phyloP scores from a whole-genome alignment of 2,113 vertebrate species.

The Buteo buteo region DNA sequence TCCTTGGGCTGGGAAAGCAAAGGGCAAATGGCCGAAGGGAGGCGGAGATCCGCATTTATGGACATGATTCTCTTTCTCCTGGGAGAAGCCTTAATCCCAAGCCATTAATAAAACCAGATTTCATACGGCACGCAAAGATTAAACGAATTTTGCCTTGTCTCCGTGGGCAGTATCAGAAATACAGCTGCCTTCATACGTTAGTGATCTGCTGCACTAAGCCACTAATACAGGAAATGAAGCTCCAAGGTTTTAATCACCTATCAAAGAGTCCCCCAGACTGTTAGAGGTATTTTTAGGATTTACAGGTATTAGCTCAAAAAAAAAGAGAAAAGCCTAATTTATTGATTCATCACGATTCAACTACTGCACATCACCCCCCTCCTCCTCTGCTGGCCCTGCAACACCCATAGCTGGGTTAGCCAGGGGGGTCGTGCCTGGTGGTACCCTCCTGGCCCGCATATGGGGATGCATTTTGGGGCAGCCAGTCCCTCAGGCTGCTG shows the following conservation, averaged over 20 bases:
- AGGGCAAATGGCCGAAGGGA: background rate
- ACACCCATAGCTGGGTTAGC: background rate
- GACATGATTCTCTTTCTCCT: background rate
- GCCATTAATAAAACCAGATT: background rate
- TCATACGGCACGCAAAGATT: background rate
- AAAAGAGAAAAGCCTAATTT: background rate
- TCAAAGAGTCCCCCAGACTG: background rate
- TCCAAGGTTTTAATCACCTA: conserved; percentile 6
- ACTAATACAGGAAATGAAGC: background rate
- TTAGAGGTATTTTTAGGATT: conserved; percentile 30
- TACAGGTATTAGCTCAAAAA: conserved; percentile 12
- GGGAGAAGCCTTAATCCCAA: background rate
- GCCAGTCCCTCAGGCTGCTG: background rate
- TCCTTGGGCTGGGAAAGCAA: background rate
- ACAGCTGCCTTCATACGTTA: background rate
- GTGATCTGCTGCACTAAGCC: conserved; percentile 15
- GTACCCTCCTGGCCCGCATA: fast-evolving
- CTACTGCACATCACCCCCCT: background rate
- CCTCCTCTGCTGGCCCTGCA: background rate
- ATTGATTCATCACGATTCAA: background rate
- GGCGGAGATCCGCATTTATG: fast-evolving
- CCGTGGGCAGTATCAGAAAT: background rate
- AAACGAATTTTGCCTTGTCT: background rate
- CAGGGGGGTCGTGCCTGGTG: background rate
- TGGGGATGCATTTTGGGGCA: background rate